Evolutionary conservation across 2,888 invertebrate genomes (phyloP).

Genomic region (Trichogramma dendrolimi): DNA sequence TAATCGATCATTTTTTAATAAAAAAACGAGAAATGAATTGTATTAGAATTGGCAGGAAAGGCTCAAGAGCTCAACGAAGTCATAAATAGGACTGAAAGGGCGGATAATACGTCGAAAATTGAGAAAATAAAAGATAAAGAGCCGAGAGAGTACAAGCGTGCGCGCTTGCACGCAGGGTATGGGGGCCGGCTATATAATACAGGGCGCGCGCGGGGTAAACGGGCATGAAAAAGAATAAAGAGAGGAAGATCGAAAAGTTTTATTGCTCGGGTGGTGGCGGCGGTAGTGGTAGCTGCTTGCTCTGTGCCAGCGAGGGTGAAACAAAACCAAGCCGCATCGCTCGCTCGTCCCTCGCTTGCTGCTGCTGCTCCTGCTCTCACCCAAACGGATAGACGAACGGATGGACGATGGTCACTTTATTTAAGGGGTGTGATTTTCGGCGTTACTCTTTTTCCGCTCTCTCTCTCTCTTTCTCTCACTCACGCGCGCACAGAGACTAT

Average conservation of each 20-base stretch:
- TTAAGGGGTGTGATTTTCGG: constrained; percentile 38
- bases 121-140: constrained; percentile 24
- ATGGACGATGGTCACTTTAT: constrained; percentile 33
- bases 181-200: too few relatives aligned
- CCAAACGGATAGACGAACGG: background rate
- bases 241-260: background rate
- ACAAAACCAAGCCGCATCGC: too few relatives aligned
- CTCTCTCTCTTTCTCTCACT: background rate
- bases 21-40: background rate
- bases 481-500: background rate
- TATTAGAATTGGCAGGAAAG: background rate
- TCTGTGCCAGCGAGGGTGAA: too few relatives aligned
- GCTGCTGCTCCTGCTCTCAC: too few relatives aligned
- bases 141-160: constrained; percentile 2
- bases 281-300: too few relatives aligned
- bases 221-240: background rate
- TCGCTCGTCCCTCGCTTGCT: too few relatives aligned
- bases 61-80: constrained; percentile 4
- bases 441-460: constrained; percentile 30
- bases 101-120: constrained; percentile 23
- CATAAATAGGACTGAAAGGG: constrained; percentile 16
- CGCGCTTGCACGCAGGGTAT: too few relatives aligned
- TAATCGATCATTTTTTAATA: background rate
- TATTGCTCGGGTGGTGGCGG: background rate
- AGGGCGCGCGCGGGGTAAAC: constrained; percentile 4